Percentiles rank a stretch among this genome's conserved stretches.
Conservation (phyloP, 2,888 invertebrate species). For the Nipponacmea schrenckii region DNA sequence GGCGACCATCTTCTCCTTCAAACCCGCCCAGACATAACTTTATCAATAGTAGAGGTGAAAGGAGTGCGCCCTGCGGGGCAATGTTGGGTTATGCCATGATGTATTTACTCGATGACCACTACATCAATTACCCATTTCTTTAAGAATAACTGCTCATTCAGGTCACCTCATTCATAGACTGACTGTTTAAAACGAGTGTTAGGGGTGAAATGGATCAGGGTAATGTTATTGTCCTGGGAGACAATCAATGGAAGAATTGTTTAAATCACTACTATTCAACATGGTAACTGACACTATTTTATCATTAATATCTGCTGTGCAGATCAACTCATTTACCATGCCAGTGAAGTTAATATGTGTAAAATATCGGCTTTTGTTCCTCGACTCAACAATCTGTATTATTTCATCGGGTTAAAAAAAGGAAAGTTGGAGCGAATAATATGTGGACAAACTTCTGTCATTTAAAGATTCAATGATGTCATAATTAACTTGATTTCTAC, state of each 20-base stretch:
- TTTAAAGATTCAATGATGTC: not conserved
- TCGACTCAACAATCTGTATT: not conserved
- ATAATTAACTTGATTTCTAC: not conserved
- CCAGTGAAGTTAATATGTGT: constrained; percentile 3
- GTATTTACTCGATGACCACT: constrained; percentile 7
- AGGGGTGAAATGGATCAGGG: constrained; percentile 1
- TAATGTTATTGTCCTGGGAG: not conserved
- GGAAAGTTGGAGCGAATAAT: not conserved
- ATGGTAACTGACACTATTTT: constrained; percentile 3
- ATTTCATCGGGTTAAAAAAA: not conserved
- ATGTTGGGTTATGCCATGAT: not conserved
- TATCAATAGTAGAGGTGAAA: not conserved
- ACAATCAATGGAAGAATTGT: not conserved
- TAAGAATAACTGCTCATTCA: not conserved
- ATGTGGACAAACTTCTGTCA: constrained; percentile 8
- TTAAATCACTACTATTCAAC: not conserved
- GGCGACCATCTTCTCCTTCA: not conserved
- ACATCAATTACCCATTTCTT: not conserved
- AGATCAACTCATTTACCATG: too few relatives aligned
- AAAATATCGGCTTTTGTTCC: not conserved
- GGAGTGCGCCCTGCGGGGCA: not conserved
- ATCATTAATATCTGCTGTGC: too few relatives aligned
- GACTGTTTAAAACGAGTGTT: not conserved
- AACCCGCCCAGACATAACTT: constrained; percentile 2
- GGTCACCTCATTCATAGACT: not conserved